Base-by-base conservation (phyloP, 1,140 invertebrate genomes). In the Aphaenogaster ashmeadi region DNA sequence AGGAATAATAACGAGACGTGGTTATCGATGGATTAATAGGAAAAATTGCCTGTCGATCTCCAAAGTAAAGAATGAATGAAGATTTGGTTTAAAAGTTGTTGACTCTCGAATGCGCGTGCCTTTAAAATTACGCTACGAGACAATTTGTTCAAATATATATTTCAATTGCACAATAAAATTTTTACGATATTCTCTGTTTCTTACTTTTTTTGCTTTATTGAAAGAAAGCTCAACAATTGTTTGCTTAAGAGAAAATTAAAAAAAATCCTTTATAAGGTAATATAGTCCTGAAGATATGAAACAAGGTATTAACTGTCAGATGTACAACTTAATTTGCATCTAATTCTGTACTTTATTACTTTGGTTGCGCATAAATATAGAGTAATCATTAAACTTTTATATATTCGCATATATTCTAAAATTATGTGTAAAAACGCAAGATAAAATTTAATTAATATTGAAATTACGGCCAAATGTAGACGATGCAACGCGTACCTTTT, bases 41-140 rank as follows among this genome's bases (percentile, higher is more conserved):
- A 72, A 86, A 87, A 88, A 89, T 89, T 89, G 81, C 87, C 87
- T 89, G 87, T 89, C 88, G 88, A 86, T 86, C 58, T 80, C 54
- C 21, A n/a, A 38, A 18, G 36, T 74, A 47, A 79, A 60, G 62
- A 79, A 79, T 27, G 54, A 80, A 81, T 58, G 69, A 38, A 81
- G 54, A 89, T 86, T 80, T 89, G 52, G 50, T 79, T 89, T 80
- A 62, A 77, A 79, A 27, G 54, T 21, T 52, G 62, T 79, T 88
- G 78, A 86, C 67, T 36, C 2, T 60, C 13, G 2, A 58, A 21
- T 18, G 21, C 27, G 52, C 41, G 2, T 6, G 7, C 13, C 11
- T 60, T 60, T 50, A 18, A 62, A 74, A 60, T 75, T 74, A 50
- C 7, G 52, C 38, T 36, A 11, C 41, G 8, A 74, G 8, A 54